These are phyloP conservation scores for Mycteria americana DNA, from an alignment of 2,797 vertebrate species.

Conservation along the genomic window DNA sequence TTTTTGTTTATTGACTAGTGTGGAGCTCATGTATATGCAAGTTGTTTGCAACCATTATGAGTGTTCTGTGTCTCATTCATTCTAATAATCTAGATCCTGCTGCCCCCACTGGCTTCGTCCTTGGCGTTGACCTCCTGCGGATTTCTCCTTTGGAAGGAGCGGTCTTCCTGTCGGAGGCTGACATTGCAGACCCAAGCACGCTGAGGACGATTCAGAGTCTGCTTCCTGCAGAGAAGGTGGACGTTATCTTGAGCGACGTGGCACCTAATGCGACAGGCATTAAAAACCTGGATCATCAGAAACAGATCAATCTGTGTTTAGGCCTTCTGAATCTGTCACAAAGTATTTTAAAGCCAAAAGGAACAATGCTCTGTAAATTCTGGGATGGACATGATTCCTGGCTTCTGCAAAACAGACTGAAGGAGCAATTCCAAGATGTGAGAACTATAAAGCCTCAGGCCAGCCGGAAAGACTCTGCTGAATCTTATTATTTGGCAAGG, in stretches of 20 bases:
- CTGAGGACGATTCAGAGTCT: constrained; percentile 74
- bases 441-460: constrained; percentile 86
- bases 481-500: constrained; percentile 86
- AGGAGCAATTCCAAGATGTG: constrained; percentile 76
- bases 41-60: not conserved
- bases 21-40: fast-evolving
- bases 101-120: constrained; percentile 80
- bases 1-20: not conserved
- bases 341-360: constrained; percentile 77
- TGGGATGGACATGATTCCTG: constrained; percentile 85
- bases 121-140: constrained; percentile 87
- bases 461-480: constrained; percentile 89
- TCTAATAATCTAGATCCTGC: constrained; percentile 73
- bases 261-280: constrained; percentile 92
- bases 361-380: constrained; percentile 88
- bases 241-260: constrained; percentile 93
- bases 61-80: not conserved
- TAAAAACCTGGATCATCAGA: constrained; percentile 89
- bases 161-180: constrained; percentile 81
- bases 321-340: constrained; percentile 79
- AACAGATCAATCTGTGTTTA: constrained; percentile 81
- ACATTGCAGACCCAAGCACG: constrained; percentile 78
- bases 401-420: constrained; percentile 79
- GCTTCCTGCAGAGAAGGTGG: constrained; percentile 81
- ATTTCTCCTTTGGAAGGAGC: constrained; percentile 86